A percentile compares a stretch with the other conserved stretches of the same genome.
Evolutionary conservation across 2,113 vertebrate species (phyloP).

Genomic region (Bufo bufo): DNA sequence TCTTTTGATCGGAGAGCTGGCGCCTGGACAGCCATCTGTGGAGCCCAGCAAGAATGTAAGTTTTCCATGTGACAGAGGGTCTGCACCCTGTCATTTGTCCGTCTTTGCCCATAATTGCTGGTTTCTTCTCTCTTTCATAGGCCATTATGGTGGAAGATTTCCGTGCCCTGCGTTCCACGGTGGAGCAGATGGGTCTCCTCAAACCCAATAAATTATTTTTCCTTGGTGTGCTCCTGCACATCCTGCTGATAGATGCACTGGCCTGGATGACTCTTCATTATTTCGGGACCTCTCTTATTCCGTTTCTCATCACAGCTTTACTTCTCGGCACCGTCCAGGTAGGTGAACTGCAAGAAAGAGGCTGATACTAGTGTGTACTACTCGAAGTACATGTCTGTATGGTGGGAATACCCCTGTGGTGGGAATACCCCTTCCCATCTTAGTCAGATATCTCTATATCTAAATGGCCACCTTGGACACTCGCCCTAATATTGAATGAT

Average conservation of each 20-base stretch:
- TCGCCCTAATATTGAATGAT: not conserved
- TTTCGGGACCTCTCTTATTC: constrained; percentile 72
- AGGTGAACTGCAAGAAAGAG: constrained; percentile 5
- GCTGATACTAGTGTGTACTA: not conserved
- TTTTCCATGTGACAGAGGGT: not conserved
- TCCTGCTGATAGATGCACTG: constrained; percentile 73
- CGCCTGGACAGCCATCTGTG: constrained; percentile 76
- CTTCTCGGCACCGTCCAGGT: constrained; percentile 79
- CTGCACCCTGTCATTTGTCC: not conserved
- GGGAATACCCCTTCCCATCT: too few species aligned
- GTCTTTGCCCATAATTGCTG: not conserved
- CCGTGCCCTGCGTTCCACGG: constrained; percentile 69
- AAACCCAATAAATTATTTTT: constrained; percentile 73
- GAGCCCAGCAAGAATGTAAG: constrained; percentile 82
- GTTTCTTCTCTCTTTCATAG: constrained; percentile 61
- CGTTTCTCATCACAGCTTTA: constrained; percentile 71
- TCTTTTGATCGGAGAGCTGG: constrained; percentile 79
- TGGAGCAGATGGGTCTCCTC: constrained; percentile 78
- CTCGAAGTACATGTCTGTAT: too few species aligned
- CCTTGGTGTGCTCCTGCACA: constrained; percentile 71
- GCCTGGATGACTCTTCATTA: constrained; percentile 76
- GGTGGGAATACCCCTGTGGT: too few species aligned
- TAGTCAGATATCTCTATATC: too few species aligned
- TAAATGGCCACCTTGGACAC: not conserved
- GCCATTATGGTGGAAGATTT: constrained; percentile 75